Evolutionary conservation across 2,113 vertebrate genomes (phyloP).

Genomic region (Hyperopisus bebe): DNA sequence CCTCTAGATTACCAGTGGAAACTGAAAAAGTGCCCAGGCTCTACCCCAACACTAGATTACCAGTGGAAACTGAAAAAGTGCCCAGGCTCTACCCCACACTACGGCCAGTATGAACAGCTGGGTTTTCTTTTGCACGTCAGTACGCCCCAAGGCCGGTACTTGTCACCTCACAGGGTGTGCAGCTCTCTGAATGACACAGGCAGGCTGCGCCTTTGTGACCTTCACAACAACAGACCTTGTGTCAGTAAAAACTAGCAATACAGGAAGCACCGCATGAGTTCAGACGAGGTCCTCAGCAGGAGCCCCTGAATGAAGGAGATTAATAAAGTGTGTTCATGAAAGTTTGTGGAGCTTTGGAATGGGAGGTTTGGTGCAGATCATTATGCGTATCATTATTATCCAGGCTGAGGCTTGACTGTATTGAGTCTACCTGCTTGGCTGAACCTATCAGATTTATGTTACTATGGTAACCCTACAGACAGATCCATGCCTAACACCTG

Average conservation of each 20-base stretch:
- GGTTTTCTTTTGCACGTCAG: background rate
- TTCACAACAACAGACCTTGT: background rate
- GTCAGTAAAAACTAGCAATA: background rate
- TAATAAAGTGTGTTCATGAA: background rate
- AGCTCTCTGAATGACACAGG: background rate
- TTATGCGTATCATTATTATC: background rate
- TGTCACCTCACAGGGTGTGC: background rate
- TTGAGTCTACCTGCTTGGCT: background rate
- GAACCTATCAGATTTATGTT: background rate
- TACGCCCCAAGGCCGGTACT: background rate
- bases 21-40: background rate
- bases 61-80: background rate
- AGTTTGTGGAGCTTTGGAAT: background rate
- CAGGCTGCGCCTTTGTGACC: background rate
- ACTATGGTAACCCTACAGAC: background rate
- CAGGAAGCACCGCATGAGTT: background rate
- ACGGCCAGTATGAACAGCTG: background rate
- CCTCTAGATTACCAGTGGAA: background rate
- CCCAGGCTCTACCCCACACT: background rate
- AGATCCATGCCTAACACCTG: background rate
- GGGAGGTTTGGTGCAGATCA: background rate
- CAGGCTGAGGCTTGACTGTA: background rate
- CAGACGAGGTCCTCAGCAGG: background rate
- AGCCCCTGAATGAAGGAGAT: background rate
- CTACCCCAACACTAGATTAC: background rate